Base-by-base conservation (phyloP, 2,888 invertebrate genomes). In the Nipponacmea schrenckii region DNA sequence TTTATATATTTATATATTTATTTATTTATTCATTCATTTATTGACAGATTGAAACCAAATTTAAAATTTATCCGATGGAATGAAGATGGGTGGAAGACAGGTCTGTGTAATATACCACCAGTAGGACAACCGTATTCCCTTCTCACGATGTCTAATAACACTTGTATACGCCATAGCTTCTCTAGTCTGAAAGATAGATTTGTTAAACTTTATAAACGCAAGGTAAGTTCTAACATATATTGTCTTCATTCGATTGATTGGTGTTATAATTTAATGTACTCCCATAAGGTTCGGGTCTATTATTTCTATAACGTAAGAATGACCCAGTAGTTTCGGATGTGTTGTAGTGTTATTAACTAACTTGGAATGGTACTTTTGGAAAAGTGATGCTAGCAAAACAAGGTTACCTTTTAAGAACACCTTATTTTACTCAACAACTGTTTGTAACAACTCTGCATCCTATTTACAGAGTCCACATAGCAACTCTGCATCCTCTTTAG, bases 41-140 rank as follows among this genome's bases (percentile, higher is more conserved):
- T 48, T 77, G 80, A 45, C 78, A 89, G 88, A 71, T 78, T 89
- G 72, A 84, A 83, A 69, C 83, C 84, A 0, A 82, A 79, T 50
- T 80, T 90, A 62, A 83, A 85, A 67, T 90, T 90, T 78, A 86
- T 89, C 62, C 85, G 85, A 71, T 90, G 90, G 90, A 90, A 90
- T 80, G 80, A 84, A 74, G 90, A 90, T 71, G 89, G 89, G 2
- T 90, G 89, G 89, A 90, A 90, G 82, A 89, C 88, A 17, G 90
- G 90, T 8, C 80, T 90, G 71, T 90, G 90, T 79, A 81, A 85
- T 24, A 86, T 89, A 45, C 84, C 89, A 14, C 88, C 89, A 17
- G 86, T 88, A 3, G 87, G 88, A 2, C 88, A 88, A 75, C 84
- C 87, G 0, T 86, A 88, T 78, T 88, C 89, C 4, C 80, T 90